Percentiles rank a stretch among this genome's conserved stretches.
Conservation (phyloP, 2,888 invertebrate genomes). For the Sclerodermus sp. region DNA sequence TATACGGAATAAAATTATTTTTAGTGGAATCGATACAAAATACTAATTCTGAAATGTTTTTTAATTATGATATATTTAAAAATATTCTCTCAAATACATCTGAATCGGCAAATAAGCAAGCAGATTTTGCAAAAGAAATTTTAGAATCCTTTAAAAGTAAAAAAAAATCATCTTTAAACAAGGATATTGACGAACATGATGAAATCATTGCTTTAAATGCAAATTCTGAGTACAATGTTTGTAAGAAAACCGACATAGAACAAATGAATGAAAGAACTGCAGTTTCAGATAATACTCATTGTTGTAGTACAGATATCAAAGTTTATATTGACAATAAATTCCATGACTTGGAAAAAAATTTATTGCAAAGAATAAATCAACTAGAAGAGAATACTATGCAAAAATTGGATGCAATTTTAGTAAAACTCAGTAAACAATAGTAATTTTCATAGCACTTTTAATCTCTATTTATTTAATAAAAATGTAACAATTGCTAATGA, state of each 20-base stretch:
- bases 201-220: background rate
- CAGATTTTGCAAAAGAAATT: constrained; percentile 24
- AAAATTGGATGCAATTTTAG: constrained; percentile 50
- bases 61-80: constrained; percentile 40
- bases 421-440: constrained; percentile 18
- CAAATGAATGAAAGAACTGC: constrained; percentile 1
- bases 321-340: constrained; percentile 50
- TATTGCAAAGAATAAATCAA: constrained; percentile 44
- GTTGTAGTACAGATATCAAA: constrained; percentile 24
- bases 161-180: constrained; percentile 8
- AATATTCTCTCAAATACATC: constrained; percentile 30
- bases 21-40: constrained; percentile 33
- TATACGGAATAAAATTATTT: constrained; percentile 54
- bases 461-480: background rate
- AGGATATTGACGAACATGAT: constrained; percentile 12
- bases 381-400: constrained; percentile 46
- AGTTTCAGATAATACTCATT: background rate
- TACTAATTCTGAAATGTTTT: constrained; percentile 15
- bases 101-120: constrained; percentile 14
- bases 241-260: background rate
- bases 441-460: background rate
- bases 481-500: background rate
- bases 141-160: constrained; percentile 17
- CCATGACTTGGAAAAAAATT: constrained; percentile 43
- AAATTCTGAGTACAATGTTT: background rate